Conservation (phyloP, 2,113 vertebrate species). For the Varanus salvator region DNA sequence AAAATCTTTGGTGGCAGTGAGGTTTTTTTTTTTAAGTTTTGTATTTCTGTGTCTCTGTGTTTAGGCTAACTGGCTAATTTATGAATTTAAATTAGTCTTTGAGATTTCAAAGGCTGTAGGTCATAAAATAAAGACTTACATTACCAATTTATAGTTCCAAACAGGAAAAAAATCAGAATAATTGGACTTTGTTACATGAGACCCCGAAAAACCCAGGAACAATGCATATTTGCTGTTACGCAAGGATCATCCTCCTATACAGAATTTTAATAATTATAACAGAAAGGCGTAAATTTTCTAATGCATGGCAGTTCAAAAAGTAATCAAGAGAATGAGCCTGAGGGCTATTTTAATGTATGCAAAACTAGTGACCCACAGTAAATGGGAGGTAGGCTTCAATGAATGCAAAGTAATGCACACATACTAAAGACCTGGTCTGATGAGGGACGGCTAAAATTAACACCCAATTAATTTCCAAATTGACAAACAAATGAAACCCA, state of each 20-base stretch:
- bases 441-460: slow-evolving; percentile 99
- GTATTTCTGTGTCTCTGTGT: neutral
- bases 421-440: slow-evolving; percentile 89
- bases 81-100: slow-evolving; percentile 57
- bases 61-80: slow-evolving; percentile 61
- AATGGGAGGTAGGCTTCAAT: slow-evolving; percentile 91
- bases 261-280: slow-evolving; percentile 94
- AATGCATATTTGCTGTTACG: slow-evolving; percentile 76
- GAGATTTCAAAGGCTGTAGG: slow-evolving; percentile 71
- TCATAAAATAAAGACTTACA: slow-evolving; percentile 66
- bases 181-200: slow-evolving; percentile 50
- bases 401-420: slow-evolving; percentile 93
- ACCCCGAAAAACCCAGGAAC: slow-evolving; percentile 39
- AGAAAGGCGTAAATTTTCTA: slow-evolving; percentile 94
- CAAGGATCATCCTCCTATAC: slow-evolving; percentile 85
- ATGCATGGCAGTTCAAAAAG: slow-evolving; percentile 93
- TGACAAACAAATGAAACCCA: slow-evolving; percentile 99
- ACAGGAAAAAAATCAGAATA: slow-evolving; percentile 45
- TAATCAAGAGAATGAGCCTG: slow-evolving; percentile 96
- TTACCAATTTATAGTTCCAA: slow-evolving; percentile 63
- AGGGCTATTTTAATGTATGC: slow-evolving; percentile 98
- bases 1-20: slow-evolving; percentile 44
- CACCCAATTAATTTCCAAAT: slow-evolving; percentile 99
- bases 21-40: neutral
- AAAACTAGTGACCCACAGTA: slow-evolving; percentile 97